These are phyloP conservation scores for Cavia porcellus DNA, from an alignment of 2,113 vertebrate species.

Conservation along the genomic window DNA sequence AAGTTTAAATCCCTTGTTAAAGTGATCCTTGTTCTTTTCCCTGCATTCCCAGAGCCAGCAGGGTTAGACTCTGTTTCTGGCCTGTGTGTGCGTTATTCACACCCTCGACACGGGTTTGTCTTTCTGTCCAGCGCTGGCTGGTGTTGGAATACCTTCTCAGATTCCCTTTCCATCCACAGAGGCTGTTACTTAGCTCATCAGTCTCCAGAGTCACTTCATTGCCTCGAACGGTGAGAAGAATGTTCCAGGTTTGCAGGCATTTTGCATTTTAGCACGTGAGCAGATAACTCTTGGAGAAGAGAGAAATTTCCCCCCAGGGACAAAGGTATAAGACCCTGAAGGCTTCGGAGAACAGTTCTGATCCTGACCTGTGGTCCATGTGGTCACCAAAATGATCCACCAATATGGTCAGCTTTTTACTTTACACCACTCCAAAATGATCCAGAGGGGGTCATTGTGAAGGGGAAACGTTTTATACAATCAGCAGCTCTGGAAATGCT, in stretches of 20 bases:
- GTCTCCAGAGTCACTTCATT: not conserved
- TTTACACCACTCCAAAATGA: not conserved
- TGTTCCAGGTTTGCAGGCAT: not conserved
- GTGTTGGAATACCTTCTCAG: rapidly evolving
- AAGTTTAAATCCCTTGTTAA: not conserved
- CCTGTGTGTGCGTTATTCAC: not conserved
- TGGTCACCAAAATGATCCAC: not conserved
- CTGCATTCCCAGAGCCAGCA: not conserved
- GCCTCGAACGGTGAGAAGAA: not conserved
- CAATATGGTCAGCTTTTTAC: too few species aligned
- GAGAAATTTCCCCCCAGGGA: rapidly evolving
- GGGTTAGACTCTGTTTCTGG: not conserved
- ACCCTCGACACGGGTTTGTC: rapidly evolving
- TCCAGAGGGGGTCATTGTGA: not conserved
- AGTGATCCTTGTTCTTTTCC: rapidly evolving
- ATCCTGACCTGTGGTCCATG: not conserved
- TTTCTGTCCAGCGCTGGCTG: not conserved
- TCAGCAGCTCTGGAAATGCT: not conserved
- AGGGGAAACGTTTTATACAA: not conserved
- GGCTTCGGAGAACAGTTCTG: not conserved
- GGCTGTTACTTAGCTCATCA: not conserved
- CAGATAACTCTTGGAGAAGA: not conserved
- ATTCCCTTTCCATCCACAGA: rapidly evolving
- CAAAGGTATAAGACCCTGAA: not conserved
- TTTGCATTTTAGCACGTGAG: not conserved